Evolutionary conservation across 2,113 vertebrate genomes (phyloP).

Genomic region (Urocitellus parryii): DNA sequence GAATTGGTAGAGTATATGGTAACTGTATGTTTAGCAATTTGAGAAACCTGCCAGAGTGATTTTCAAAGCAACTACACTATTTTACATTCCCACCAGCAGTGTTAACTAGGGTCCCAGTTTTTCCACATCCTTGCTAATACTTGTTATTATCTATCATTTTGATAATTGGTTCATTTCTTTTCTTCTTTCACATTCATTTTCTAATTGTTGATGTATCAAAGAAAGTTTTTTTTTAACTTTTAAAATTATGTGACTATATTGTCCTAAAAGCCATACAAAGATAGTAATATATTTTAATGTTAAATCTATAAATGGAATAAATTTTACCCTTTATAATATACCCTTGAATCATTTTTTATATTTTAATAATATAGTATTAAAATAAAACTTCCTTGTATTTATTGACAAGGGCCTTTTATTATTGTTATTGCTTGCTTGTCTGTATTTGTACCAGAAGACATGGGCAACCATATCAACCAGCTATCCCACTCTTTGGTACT

Average conservation of each 20-base stretch:
- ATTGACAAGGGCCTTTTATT: background rate
- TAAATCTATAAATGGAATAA: conserved; percentile 17
- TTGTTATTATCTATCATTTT: background rate
- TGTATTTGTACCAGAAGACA: conserved; percentile 31
- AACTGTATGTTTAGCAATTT: conserved; percentile 8
- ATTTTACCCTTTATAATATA: conserved; percentile 23
- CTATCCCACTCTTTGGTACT: too few relatives aligned
- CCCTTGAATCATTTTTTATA: conserved; percentile 21
- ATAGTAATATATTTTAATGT: background rate
- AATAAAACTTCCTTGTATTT: conserved; percentile 1
- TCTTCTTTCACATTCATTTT: background rate
- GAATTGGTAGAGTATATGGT: background rate
- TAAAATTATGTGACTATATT: background rate
- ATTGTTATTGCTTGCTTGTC: background rate
- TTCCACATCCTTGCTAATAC: background rate
- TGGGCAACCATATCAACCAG: background rate
- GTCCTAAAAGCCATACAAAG: background rate
- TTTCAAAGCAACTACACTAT: background rate
- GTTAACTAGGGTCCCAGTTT: background rate
- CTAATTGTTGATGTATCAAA: background rate
- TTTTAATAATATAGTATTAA: conserved; percentile 15
- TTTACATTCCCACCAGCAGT: background rate
- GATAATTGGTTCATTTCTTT: background rate
- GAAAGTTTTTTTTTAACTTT: background rate
- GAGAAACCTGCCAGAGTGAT: background rate